phyloP scores from a whole-genome alignment of 2,888 invertebrate genomes.

The Drosophila anomelani region DNA sequence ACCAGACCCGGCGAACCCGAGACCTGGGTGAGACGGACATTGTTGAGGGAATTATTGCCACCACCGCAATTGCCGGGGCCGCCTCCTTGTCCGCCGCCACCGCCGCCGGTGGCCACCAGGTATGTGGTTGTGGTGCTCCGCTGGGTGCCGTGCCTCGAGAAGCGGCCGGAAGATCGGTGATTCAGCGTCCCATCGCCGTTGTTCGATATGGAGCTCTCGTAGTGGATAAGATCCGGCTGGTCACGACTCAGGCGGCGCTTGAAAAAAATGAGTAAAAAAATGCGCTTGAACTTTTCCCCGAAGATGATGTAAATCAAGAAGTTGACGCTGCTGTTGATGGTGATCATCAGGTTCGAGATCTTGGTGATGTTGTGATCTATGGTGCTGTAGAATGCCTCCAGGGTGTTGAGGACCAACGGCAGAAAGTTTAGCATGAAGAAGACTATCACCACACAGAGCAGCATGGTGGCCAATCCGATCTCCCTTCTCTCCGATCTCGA shows the following conservation, averaged over 20 bases:
- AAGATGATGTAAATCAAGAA: slow-evolving; percentile 99
- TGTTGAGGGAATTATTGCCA: slow-evolving; percentile 71
- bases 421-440: slow-evolving; percentile 97
- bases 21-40: slow-evolving; percentile 81
- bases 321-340: slow-evolving; percentile 98
- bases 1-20: slow-evolving; percentile 77
- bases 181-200: slow-evolving; percentile 89
- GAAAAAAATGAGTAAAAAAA: slow-evolving; percentile 93
- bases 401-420: slow-evolving; percentile 93
- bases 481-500: slow-evolving; percentile 96
- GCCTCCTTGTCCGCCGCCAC: slow-evolving; percentile 6
- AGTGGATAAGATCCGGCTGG: slow-evolving; percentile 91
- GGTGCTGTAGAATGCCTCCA: slow-evolving; percentile 91
- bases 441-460: slow-evolving; percentile 96
- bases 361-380: slow-evolving; percentile 90
- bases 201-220: slow-evolving; percentile 93
- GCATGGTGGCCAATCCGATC: slow-evolving; percentile 97
- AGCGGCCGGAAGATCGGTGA: slow-evolving; percentile 86
- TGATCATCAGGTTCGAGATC: slow-evolving; percentile 95
- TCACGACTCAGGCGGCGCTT: slow-evolving; percentile 88
- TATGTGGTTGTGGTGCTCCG: slow-evolving; percentile 83
- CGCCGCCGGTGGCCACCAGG: slow-evolving; percentile 65
- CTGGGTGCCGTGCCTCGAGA: slow-evolving; percentile 86
- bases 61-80: slow-evolving; percentile 38
- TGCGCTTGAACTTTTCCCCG: slow-evolving; percentile 97